phyloP scores from a whole-genome alignment of 2,113 vertebrate species.

The Entosphenus tridentatus region DNA sequence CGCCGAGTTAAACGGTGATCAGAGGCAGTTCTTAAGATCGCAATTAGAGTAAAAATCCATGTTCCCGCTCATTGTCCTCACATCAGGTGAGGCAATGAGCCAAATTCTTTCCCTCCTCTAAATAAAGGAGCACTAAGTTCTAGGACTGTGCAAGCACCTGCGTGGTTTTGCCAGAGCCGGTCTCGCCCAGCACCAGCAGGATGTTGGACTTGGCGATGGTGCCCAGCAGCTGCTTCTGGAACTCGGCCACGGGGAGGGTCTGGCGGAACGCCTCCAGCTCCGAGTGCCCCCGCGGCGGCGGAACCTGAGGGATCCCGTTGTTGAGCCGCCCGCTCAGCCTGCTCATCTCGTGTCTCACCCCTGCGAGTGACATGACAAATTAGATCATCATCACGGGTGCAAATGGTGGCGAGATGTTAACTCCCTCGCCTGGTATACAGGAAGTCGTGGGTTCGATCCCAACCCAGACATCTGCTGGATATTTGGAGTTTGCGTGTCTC shows the following conservation, averaged over 20 bases:
- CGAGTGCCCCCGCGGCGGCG: slow-evolving; percentile 35
- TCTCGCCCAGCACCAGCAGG: slow-evolving; percentile 68
- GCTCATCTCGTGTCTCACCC: slow-evolving; percentile 27
- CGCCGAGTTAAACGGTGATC: background rate
- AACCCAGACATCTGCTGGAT: too few relatives aligned
- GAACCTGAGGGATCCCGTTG: slow-evolving; percentile 57
- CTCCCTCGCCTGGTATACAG: background rate
- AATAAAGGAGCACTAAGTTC: background rate
- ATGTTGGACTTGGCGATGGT: slow-evolving; percentile 54
- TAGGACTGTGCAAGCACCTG: slow-evolving; percentile 32
- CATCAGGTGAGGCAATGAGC: background rate
- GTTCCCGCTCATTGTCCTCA: background rate
- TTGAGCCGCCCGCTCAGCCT: slow-evolving; percentile 42
- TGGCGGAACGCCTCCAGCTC: slow-evolving; percentile 54
- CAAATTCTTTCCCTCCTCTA: background rate
- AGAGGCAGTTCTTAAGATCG: background rate
- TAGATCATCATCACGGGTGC: background rate
- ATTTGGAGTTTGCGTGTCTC: too few relatives aligned
- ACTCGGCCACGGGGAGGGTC: slow-evolving; percentile 47
- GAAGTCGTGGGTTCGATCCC: background rate
- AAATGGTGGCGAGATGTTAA: background rate
- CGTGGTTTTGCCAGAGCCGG: slow-evolving; percentile 89
- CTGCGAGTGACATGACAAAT: background rate
- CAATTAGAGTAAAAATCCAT: slow-evolving; percentile 1
- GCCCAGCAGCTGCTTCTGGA: slow-evolving; percentile 48